Evolutionary conservation across 1,140 invertebrate species (phyloP), one percentile per base, ranked within the genome.

Genomic region (Leptonema lineaticorne): DNA sequence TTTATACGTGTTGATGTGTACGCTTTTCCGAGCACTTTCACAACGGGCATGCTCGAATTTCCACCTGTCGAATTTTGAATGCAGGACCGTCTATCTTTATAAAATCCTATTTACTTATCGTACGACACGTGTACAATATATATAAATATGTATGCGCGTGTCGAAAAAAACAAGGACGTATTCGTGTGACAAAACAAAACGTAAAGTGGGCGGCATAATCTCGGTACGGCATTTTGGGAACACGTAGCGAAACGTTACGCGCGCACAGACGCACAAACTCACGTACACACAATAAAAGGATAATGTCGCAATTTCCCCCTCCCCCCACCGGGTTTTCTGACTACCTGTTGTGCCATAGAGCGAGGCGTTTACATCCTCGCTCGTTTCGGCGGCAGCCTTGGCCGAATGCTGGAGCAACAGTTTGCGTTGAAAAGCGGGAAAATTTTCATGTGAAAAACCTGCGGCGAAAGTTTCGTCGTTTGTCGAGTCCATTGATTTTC

Each of bases 201-300:
- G 18, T 7, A 22, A 53, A 7, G 16, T 16, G 50, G 20, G 50
- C 6, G 24, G 9, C 24, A 26, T 53, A 53, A 53, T 53, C 50
- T 53, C 50, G 50, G 50, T 53, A 53, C 50, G n/a, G 50, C 50
- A 53, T 20, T 53, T 53, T 53, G 22, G 27, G 50, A 24, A 53
- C 50, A 53, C 50, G 50, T 53, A 53, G 18, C 50, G 9, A 9
- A n/a, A n/a, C n/a, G n/a, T n/a, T n/a, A n/a, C n/a, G n/a, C n/a
- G n/a, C n/a, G n/a, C n/a, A n/a, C n/a, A n/a, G n/a, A n/a, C n/a
- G n/a, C n/a, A n/a, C n/a, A n/a, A n/a, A n/a, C n/a, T n/a, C n/a
- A n/a, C n/a, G n/a, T n/a, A 53, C 50, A 53, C 24, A 50, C 50
- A 53, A 53, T 53, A 53, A 53, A 53, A 53, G 50, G 50, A 53